Evolutionary conservation across 1,140 invertebrate genomes (phyloP), one percentile per base, ranked within the genome.

Genomic region (Drosophila tristis): DNA sequence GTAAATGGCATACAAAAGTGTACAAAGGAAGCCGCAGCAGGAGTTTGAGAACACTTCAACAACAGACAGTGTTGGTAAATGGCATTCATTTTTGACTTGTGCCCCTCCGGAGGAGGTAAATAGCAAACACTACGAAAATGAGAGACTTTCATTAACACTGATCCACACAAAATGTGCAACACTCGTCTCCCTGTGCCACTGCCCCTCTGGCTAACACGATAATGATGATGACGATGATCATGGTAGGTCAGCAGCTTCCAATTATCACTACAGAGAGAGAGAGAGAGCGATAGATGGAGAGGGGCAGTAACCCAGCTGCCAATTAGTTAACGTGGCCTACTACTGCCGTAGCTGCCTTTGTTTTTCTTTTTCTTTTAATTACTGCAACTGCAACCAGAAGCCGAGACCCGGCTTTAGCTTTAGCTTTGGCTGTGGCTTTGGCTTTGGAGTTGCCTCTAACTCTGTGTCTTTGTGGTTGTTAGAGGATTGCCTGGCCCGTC

Each of bases 261-360:
- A 85, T 85, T 85, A 85, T 86, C 80, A 81, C 64, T 64, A 60
- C 59, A 65, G 74, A 70, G 29, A 42, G 43, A 9, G 39, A 44
- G 23, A 8, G 20, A 29, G 58, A 50, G 20, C 11, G 13, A 35
- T 1, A 64, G 44, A 45, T 25, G 39, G 45, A 65, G 61, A 57
- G 35, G 51, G 72, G 59, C 66, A 63, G 3, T 11, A 35, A 35
- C 70, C 81, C 81, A 86, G 81, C 84, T 80, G 81, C 80, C 80
- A 85, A 85, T 85, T 85, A 85, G 80, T 65, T 50, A 70, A 51
- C 51, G 57, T 43, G 56, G 62, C 43, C 59, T 59, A 48, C 55
- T 43, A 25, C 56, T 68, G 26, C 26, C 49, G 68, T 73, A 9
- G 35, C 68, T 70, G 67, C 29, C 8, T 58, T 70, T 70, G 23